phyloP scores from a whole-genome alignment of 2,113 vertebrate genomes.

The Salvelinus alpinus region DNA sequence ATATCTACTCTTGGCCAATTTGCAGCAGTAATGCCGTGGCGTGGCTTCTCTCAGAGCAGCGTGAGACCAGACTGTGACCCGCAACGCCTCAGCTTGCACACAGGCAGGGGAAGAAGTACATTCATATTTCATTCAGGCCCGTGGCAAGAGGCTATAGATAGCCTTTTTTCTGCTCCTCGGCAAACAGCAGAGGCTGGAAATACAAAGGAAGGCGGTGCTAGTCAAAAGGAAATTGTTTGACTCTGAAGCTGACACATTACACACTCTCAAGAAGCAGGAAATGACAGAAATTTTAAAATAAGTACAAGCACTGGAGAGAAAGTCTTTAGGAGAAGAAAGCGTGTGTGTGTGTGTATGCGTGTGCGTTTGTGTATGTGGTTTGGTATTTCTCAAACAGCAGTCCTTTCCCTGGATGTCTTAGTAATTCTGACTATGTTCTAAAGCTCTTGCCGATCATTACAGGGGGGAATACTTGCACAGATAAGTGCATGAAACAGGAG shows the following conservation, averaged over 20 bases:
- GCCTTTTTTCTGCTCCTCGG: conserved; percentile 12
- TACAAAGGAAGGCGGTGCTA: conserved; percentile 24
- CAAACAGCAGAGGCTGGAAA: conserved; percentile 46
- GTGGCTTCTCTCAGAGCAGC: conserved; percentile 35
- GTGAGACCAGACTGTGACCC: conserved; percentile 49
- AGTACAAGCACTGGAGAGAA: conserved; percentile 33
- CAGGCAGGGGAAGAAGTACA: conserved; percentile 52
- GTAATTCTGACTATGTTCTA: conserved; percentile 1
- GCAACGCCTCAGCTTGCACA: conserved; percentile 33
- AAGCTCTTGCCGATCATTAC: background rate
- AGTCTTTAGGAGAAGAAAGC: conserved; percentile 2
- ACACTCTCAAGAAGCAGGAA: conserved; percentile 31
- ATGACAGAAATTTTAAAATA: conserved; percentile 20
- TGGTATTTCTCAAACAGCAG: conserved; percentile 7
- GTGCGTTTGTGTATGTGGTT: background rate
- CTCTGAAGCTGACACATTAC: conserved; percentile 34
- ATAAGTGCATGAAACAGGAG: background rate
- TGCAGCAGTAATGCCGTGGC: conserved; percentile 10
- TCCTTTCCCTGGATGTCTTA: conserved; percentile 21
- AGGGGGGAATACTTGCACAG: background rate
- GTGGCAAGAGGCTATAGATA: conserved; percentile 62
- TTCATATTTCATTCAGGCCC: conserved; percentile 70
- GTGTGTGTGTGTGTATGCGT: background rate
- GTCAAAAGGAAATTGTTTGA: conserved; percentile 32
- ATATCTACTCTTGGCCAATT: conserved; percentile 11